Percentiles rank a stretch among this genome's conserved stretches.
phyloP scores from a whole-genome alignment of 2,888 invertebrate species.

The Acanthococcus lagerstroemiae region DNA sequence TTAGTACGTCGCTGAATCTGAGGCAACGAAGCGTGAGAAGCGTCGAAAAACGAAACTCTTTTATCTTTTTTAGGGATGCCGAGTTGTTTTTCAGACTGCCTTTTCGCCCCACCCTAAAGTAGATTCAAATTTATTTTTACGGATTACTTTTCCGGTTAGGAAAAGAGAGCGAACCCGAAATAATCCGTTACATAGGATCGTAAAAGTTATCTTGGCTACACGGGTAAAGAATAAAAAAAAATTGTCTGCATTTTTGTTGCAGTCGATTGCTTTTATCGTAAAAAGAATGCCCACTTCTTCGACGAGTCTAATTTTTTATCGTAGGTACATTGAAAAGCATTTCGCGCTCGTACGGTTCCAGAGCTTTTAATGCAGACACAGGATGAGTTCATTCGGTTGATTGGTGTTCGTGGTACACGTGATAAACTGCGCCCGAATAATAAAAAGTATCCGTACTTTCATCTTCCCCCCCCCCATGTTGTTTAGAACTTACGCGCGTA shows the following conservation, averaged over 20 bases:
- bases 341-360: too few species aligned
- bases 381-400: too few species aligned
- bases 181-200: slow-evolving; percentile 8
- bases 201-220: slow-evolving; percentile 1
- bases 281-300: neutral
- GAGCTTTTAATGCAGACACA: too few species aligned
- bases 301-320: too few species aligned
- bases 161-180: neutral
- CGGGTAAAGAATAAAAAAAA: neutral
- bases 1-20: slow-evolving; percentile 30
- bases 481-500: too few species aligned
- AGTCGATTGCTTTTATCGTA: neutral
- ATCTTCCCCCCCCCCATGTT: too few species aligned
- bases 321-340: too few species aligned
- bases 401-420: too few species aligned
- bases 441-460: too few species aligned
- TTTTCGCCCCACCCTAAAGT: slow-evolving; percentile 7
- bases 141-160: slow-evolving; percentile 26
- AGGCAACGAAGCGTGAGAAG: slow-evolving; percentile 30
- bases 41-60: slow-evolving; percentile 29
- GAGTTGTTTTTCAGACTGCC: slow-evolving; percentile 9
- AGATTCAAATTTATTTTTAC: slow-evolving; percentile 27
- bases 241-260: neutral
- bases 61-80: slow-evolving; percentile 27
- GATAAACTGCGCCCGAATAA: too few species aligned